Base-by-base conservation (phyloP, 1,140 invertebrate genomes). In the Coelopa frigida region DNA sequence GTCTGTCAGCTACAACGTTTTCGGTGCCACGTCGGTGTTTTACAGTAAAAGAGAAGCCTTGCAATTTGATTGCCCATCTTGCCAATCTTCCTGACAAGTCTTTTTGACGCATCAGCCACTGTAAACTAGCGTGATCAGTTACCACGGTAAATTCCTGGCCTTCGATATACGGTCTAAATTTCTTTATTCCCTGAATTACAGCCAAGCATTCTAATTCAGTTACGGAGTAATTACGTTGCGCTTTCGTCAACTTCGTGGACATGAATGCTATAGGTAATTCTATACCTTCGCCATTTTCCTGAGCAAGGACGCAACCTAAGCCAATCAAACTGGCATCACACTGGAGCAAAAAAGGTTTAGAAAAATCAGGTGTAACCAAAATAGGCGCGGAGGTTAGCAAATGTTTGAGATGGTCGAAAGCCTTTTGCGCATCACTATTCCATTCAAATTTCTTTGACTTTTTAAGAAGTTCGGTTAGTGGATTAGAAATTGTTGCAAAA, bases 181-280 rank as follows among this genome's bases (percentile, higher is more conserved):
- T 68, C 46, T 70, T 49, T 35, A 70, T 57, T 3, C 56, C 67
- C 46, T 53, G 59, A 3, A 75, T 43, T 7, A 74, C 53, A 5
- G 70, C 71, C 12, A 74, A 51, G 35, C 57, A 61, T 57, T 76
- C 72, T 38, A 53, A 44, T 49, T 75, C 68, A 6, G 65, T 70
- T 5, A 57, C 56, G 1, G 12, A 29, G 37, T 51, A 55, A 8
- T 51, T 53, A 6, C 45, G n/a, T 54, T 50, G 36, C 6, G 48
- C 43, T 12, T 14, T 29, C 3, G 26, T 46, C 5, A 50, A 27
- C 21, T 46, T 38, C 7, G 36, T 23, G 37, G 71, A 71, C 7
- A 58, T 50, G 52, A 65, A 76, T 5, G 56, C 53, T 4, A 68
- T 50, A 0, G 58, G 52, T 20, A 43, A 24, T 14, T 64, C 53